Evolutionary conservation across 2,888 invertebrate species (phyloP).

Genomic region (Panorpa germanica): DNA sequence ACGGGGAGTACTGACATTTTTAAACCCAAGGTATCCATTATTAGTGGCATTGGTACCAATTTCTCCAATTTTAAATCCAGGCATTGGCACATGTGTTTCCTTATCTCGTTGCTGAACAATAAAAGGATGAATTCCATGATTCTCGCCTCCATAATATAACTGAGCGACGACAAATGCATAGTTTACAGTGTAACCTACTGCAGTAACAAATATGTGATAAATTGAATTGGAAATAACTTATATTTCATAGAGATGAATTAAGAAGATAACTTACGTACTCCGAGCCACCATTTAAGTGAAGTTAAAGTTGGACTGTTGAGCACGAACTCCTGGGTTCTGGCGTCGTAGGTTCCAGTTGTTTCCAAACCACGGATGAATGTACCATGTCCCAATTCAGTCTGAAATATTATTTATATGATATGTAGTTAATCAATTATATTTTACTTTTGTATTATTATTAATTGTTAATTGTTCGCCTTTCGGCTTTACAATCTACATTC

Average conservation of each 20-base stretch:
- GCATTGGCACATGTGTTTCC: no score
- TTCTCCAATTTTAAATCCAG: slow-evolving; percentile 86
- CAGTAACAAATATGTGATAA: slow-evolving; percentile 15
- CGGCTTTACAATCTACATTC: no score
- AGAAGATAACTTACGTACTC: slow-evolving; percentile 42
- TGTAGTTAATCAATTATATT: no score
- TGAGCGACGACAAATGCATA: slow-evolving; percentile 87
- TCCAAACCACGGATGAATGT: slow-evolving; percentile 85
- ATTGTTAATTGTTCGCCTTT: no score
- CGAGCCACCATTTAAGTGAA: no score
- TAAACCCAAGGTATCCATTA: slow-evolving; percentile 83
- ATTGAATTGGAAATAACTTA: slow-evolving; percentile 5
- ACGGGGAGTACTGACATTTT: slow-evolving; percentile 73
- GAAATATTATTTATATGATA: no score
- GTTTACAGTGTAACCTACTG: slow-evolving; percentile 88
- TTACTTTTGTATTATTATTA: no score
- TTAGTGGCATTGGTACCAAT: slow-evolving; percentile 85
- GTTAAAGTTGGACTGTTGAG: slow-evolving; percentile 74
- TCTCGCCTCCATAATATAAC: slow-evolving; percentile 62
- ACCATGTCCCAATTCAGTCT: slow-evolving; percentile 92
- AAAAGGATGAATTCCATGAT: slow-evolving; percentile 83
- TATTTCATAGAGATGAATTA: no score
- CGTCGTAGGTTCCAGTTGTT: slow-evolving; percentile 84
- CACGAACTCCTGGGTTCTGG: slow-evolving; percentile 63
- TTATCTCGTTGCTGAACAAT: slow-evolving; percentile 80